These are phyloP conservation scores for Alligator sinensis DNA, from an alignment of 2,113 vertebrate genomes.

Conservation along the genomic window DNA sequence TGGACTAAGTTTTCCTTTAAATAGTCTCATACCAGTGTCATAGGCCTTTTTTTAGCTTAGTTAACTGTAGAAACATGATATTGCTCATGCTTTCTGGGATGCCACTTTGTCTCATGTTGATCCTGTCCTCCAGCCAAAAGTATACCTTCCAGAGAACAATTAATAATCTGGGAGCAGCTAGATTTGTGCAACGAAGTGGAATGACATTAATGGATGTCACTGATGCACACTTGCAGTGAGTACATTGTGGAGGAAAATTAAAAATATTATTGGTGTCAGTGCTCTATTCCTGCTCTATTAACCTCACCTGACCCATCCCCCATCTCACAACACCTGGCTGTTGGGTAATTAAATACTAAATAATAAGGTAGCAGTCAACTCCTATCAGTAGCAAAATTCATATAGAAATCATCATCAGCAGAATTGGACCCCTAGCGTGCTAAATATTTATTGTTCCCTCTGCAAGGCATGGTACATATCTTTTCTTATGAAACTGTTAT, in stretches of 20 bases:
- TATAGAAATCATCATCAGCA: background rate
- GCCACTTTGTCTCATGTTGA: background rate
- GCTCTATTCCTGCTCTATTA: background rate
- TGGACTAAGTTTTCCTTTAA: constrained; percentile 4
- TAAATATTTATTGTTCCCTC: background rate
- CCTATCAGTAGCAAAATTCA: background rate
- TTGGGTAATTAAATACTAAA: background rate
- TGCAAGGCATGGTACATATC: background rate
- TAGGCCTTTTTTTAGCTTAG: constrained; percentile 57
- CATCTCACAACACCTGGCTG: background rate
- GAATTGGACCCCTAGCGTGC: background rate
- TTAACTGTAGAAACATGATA: background rate
- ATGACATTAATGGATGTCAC: background rate
- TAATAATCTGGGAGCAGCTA: background rate
- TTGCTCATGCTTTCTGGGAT: background rate
- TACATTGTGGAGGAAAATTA: background rate
- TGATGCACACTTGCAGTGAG: background rate
- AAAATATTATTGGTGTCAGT: background rate
- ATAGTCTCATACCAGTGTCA: background rate
- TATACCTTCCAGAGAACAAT: background rate
- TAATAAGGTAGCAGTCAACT: background rate
- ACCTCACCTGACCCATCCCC: background rate
- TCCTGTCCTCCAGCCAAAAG: background rate
- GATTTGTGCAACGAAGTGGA: background rate
- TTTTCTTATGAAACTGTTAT: background rate